A percentile compares a stretch with the other conserved stretches of the same genome.
Conservation (phyloP, 2,113 vertebrate genomes). For the Trinectes maculatus region DNA sequence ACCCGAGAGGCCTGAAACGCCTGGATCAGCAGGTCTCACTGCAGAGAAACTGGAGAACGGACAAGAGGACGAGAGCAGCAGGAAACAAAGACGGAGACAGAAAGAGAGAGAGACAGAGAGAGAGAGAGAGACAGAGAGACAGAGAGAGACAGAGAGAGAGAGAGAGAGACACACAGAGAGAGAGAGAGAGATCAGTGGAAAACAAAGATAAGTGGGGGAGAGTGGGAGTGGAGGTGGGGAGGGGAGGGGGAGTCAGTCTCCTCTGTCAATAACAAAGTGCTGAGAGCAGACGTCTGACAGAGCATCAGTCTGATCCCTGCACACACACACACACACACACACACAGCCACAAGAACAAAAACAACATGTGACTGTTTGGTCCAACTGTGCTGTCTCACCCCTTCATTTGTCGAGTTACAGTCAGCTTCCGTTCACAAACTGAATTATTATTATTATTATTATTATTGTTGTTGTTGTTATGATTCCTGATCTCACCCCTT, state of each 20-base stretch:
- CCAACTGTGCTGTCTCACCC: too few species aligned
- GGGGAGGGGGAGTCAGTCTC: background rate
- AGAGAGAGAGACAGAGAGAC: background rate
- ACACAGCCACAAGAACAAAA: too few species aligned
- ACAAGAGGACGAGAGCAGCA: conserved; percentile 5
- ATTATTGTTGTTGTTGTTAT: too few species aligned
- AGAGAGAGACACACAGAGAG: background rate
- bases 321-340: too few species aligned
- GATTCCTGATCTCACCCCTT: too few species aligned
- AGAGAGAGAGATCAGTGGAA: conserved; percentile 2
- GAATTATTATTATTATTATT: too few species aligned
- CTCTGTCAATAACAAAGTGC: too few species aligned
- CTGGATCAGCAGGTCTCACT: conserved; percentile 70
- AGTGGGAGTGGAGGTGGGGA: background rate
- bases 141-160: too few species aligned
- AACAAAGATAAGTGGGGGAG: background rate
- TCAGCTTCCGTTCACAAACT: too few species aligned
- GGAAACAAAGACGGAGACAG: conserved; percentile 5
- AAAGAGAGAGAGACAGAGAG: conserved; percentile 18
- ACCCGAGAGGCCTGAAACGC: conserved; percentile 62
- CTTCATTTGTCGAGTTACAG: too few species aligned
- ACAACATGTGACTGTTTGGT: too few species aligned
- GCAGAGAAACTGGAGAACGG: conserved; percentile 43
- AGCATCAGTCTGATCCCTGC: conserved; percentile 14
- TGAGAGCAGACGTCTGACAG: conserved; percentile 21